These are phyloP conservation scores for Synchiropus splendidus DNA, from an alignment of 2,113 vertebrate genomes.

Conservation along the genomic window DNA sequence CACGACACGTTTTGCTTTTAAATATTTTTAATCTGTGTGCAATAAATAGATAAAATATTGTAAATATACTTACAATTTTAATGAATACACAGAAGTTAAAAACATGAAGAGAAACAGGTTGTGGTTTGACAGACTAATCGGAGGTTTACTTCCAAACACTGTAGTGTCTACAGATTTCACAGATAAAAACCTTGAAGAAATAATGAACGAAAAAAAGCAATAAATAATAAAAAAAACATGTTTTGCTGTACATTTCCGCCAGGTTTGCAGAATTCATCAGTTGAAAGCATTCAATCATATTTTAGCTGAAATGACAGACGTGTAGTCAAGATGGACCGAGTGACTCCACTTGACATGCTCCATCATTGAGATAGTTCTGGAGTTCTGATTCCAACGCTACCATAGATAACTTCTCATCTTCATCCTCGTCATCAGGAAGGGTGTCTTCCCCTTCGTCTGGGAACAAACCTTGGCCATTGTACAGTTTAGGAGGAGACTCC, in stretches of 20 bases:
- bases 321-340: too few relatives aligned
- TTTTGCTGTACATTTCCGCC: too few relatives aligned
- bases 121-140: not conserved
- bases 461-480: slow-evolving; percentile 13
- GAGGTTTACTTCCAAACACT: not conserved
- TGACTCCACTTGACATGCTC: too few relatives aligned
- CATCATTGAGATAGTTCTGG: slow-evolving; percentile 60
- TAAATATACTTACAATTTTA: slow-evolving; percentile 47
- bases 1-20: slow-evolving; percentile 2
- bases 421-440: slow-evolving; percentile 56
- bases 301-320: not conserved
- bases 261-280: too few relatives aligned
- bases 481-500: slow-evolving; percentile 10
- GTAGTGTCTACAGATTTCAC: not conserved
- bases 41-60: slow-evolving; percentile 50
- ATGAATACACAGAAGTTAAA: slow-evolving; percentile 17
- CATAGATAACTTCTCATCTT: slow-evolving; percentile 60
- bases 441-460: slow-evolving; percentile 34
- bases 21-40: slow-evolving; percentile 45
- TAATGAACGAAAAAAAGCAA: slow-evolving; percentile 13
- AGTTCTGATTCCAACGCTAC: slow-evolving; percentile 63
- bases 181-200: not conserved
- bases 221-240: not conserved
- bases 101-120: slow-evolving; percentile 4
- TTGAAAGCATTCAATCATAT: too few relatives aligned